phyloP scores from a whole-genome alignment of 2,797 vertebrate species.

The Petrocephalus schoutedeni region DNA sequence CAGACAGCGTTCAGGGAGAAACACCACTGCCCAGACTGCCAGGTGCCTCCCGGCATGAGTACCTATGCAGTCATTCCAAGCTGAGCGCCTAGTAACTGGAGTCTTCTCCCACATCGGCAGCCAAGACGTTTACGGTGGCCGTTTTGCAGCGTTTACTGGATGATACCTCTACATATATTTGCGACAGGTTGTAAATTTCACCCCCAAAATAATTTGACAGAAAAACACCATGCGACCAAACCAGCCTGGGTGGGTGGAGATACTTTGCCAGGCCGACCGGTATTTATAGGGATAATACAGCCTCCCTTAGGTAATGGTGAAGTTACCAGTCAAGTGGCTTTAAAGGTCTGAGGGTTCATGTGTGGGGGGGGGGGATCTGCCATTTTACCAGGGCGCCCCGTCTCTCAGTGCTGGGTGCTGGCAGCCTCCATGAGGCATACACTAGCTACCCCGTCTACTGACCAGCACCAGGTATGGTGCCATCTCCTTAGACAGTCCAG shows the following conservation, averaged over 20 bases:
- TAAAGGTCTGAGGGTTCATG: too few species aligned
- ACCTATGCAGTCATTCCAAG: neutral
- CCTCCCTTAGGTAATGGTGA: neutral
- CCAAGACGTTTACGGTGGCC: too few species aligned
- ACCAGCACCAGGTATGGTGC: slow-evolving; percentile 49
- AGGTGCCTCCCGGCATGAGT: neutral
- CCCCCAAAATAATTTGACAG: neutral
- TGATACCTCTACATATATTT: neutral
- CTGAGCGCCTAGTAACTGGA: neutral
- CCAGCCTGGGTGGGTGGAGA: neutral
- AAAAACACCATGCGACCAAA: neutral
- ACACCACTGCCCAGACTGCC: neutral
- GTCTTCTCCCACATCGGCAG: neutral
- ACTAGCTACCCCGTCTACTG: slow-evolving; percentile 55
- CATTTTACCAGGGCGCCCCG: neutral
- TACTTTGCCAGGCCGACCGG: neutral
- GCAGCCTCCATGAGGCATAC: slow-evolving; percentile 62
- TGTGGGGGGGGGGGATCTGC: neutral
- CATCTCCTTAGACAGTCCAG: slow-evolving; percentile 68
- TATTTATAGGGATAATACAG: neutral
- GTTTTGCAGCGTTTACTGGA: neutral
- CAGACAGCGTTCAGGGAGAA: neutral
- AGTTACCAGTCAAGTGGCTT: neutral
- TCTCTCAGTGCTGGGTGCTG: slow-evolving; percentile 33
- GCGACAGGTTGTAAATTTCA: neutral